Evolutionary conservation across 2,888 invertebrate genomes (phyloP), one percentile per base, ranked within the genome.

Genomic region (Smittia sp.): DNA sequence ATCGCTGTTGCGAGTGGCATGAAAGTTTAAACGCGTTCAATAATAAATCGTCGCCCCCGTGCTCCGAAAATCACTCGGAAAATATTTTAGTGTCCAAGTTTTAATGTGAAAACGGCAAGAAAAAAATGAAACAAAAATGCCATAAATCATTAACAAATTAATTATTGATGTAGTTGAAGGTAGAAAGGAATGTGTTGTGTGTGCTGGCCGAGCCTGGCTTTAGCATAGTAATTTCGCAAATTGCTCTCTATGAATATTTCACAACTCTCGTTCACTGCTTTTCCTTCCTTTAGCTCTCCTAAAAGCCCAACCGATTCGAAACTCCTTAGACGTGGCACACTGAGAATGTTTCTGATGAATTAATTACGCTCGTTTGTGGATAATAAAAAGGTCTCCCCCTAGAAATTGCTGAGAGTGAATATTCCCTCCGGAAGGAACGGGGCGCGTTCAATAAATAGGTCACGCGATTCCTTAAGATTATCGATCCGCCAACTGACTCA

Each of bases 141-240:
- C 20, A 58, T 72, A 62, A 72, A 72, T 72, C 72, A 72, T 72
- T 62, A 72, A 72, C 11, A 27, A 72, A 72, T 58, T 72, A 72
- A 72, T 72, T 62, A 72, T 72, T 72, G 58, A 72, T 62, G 72
- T 58, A 62, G 54, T 62, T 22, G 15, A 52, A 70, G 69, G 46
- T 24, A 70, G 69, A n/a, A 68, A n/a, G 38, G 52, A 58, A 58
- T 13, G 46, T 46, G 13, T n/a, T 15, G 46, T 32, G 3, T 32
- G 32, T 9, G 46, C 46, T 46, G 20, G 22, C 9, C 15, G 58
- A 27, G 70, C 7, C 54, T 46, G 58, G n/a, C 58, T 58, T 22
- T 2, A 3, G 58, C 22, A 69, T 20, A 62, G 72, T 54, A 72
- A 72, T 72, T 72, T 72, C 20, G 62, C 72, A 72, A 72, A 72